These are phyloP conservation scores for Gouania willdenowi DNA, from an alignment of 2,797 vertebrate genomes.

Conservation along the genomic window DNA sequence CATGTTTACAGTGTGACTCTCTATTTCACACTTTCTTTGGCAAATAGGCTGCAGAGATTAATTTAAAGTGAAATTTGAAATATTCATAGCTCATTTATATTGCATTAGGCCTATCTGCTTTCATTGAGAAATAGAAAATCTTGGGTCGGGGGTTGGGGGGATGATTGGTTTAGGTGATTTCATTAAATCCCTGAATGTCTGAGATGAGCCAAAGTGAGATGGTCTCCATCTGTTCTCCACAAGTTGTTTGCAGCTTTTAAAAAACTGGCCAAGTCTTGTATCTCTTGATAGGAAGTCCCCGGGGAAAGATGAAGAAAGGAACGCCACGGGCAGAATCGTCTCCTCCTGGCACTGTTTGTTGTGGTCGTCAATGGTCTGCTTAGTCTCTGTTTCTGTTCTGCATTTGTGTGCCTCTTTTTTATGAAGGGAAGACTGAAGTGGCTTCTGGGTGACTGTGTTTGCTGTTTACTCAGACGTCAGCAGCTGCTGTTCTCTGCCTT, in stretches of 20 bases:
- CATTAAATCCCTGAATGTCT: conserved; percentile 31
- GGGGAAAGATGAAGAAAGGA: conserved; percentile 25
- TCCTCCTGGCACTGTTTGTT: conserved; percentile 43
- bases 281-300: conserved; percentile 39
- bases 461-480: conserved; percentile 40
- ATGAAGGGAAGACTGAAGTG: conserved; percentile 18
- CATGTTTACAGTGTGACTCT: conserved; percentile 21
- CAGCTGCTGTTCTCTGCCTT: conserved; percentile 38
- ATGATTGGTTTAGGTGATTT: conserved; percentile 22
- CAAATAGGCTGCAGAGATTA: conserved; percentile 5
- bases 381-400: conserved; percentile 21
- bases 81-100: conserved; percentile 28
- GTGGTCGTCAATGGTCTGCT: conserved; percentile 27
- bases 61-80: conserved; percentile 28
- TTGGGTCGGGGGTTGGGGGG: conserved; percentile 12
- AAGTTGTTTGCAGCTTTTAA: conserved; percentile 32
- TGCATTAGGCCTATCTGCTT: conserved; percentile 20
- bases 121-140: conserved; percentile 18
- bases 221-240: conserved; percentile 33
- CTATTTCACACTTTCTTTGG: conserved; percentile 11
- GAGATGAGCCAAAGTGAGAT: conserved; percentile 35
- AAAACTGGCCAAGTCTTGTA: conserved; percentile 37
- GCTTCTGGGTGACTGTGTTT: conserved; percentile 26
- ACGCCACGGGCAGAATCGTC: conserved; percentile 27
- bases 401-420: conserved; percentile 21